A percentile compares a stretch with the other conserved stretches of the same genome.
Evolutionary conservation across 2,888 invertebrate genomes (phyloP).

Genomic region (Lycaena phlaeas): DNA sequence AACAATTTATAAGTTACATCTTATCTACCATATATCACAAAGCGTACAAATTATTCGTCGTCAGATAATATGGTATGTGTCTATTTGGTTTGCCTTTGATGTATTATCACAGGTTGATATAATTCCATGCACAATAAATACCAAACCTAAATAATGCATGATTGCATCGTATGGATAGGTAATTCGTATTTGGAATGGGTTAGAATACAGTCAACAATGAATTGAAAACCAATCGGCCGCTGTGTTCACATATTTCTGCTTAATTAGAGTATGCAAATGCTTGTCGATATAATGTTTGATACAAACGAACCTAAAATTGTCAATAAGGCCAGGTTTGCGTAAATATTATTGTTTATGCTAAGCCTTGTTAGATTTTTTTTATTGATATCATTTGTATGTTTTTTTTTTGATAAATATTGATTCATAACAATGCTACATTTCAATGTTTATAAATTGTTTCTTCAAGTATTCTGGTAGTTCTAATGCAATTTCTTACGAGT

Average conservation of each 20-base stretch:
- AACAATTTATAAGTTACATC: too few species aligned
- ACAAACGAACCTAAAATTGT: constrained; percentile 1
- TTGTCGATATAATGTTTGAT: constrained; percentile 7
- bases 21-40: too few species aligned
- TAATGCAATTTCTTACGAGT: too few species aligned
- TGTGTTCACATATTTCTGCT: constrained; percentile 6
- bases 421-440: too few species aligned
- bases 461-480: too few species aligned
- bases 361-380: not conserved
- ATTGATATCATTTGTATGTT: not conserved
- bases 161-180: not conserved
- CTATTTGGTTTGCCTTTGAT: too few species aligned
- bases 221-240: not conserved
- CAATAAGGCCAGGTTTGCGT: not conserved
- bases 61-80: too few species aligned
- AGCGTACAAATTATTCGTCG: too few species aligned
- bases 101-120: too few species aligned
- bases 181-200: not conserved
- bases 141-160: constrained; percentile 5
- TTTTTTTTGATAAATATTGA: too few species aligned
- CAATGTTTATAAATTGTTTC: too few species aligned
- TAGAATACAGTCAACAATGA: constrained; percentile 3
- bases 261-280: constrained; percentile 8
- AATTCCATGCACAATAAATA: too few species aligned
- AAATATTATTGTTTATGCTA: not conserved